A percentile compares a stretch with the other conserved stretches of the same genome.
Conservation (phyloP, 2,113 vertebrate species). For the Grammomys dolichurus region DNA sequence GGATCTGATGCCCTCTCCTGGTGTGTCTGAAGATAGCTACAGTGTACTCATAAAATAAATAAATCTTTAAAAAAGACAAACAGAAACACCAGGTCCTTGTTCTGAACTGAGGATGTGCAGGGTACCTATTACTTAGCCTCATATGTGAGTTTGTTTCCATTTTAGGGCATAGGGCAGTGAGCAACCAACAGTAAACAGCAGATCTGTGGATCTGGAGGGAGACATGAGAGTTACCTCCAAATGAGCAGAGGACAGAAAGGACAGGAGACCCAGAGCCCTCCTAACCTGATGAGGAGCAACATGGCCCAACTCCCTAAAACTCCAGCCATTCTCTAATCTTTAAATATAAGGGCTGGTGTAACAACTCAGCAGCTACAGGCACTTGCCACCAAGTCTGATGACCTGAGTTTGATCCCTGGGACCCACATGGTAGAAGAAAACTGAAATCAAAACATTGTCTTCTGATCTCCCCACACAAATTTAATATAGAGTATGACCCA, state of each 20-base stretch:
- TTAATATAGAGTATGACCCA: not conserved
- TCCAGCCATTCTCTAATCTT: not conserved
- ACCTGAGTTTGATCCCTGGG: not conserved
- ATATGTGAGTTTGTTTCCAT: not conserved
- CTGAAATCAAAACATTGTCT: not conserved
- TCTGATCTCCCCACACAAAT: not conserved
- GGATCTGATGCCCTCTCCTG: too few species aligned
- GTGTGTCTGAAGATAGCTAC: too few species aligned
- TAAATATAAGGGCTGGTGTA: not conserved
- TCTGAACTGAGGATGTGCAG: conserved; percentile 27
- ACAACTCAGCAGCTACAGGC: not conserved
- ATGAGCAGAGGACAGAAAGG: not conserved
- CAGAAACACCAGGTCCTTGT: not conserved
- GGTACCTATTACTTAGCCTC: not conserved
- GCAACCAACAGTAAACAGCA: not conserved
- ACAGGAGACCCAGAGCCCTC: not conserved
- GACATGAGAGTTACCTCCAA: not conserved
- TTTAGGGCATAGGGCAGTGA: not conserved
- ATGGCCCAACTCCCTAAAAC: not conserved
- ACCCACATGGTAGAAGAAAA: not conserved
- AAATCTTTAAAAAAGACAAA: too few species aligned
- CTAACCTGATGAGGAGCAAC: not conserved
- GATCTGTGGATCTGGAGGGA: not conserved
- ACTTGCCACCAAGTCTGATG: not conserved
- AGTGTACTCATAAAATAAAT: too few species aligned